Percentiles rank a stretch among this genome's conserved stretches.
Evolutionary conservation across 2,888 invertebrate genomes (phyloP).

Genomic region (Troglohyphantes excavatus): DNA sequence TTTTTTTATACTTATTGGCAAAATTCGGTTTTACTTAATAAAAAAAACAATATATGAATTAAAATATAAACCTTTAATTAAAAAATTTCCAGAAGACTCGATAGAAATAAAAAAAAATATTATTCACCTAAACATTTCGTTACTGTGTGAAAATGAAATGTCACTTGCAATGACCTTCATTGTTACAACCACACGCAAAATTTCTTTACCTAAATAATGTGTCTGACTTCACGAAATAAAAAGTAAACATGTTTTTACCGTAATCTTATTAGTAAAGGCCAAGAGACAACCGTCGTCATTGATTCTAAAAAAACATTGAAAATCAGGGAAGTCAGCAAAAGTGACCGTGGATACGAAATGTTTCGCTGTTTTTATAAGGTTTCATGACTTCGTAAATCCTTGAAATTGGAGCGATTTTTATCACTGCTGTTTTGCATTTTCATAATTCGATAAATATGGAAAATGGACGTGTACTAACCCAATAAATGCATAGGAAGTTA

Average conservation of each 20-base stretch:
- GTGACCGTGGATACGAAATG: constrained; percentile 12
- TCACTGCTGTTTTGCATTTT: constrained; percentile 47
- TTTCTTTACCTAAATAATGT: constrained; percentile 31
- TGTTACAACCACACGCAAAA: not conserved
- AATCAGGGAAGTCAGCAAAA: constrained; percentile 59
- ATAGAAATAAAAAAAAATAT: too few relatives aligned
- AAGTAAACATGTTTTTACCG: constrained; percentile 61
- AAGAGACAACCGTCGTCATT: constrained; percentile 52
- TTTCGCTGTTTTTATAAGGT: constrained; percentile 60
- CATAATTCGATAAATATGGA: constrained; percentile 59
- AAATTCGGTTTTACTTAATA: too few relatives aligned
- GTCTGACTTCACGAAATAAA: constrained; percentile 39
- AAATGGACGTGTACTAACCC: constrained; percentile 1
- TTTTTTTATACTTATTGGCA: too few relatives aligned
- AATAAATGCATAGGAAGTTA: not conserved
- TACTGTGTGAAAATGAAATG: too few relatives aligned
- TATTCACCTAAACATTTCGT: too few relatives aligned
- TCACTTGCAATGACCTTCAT: not conserved
- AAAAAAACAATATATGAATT: too few relatives aligned
- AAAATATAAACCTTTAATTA: too few relatives aligned
- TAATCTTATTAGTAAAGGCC: constrained; percentile 68
- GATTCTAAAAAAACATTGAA: constrained; percentile 53
- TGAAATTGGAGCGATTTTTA: constrained; percentile 42
- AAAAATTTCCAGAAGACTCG: too few relatives aligned
- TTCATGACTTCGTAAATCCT: constrained; percentile 61